phyloP scores from a whole-genome alignment of 2,113 vertebrate genomes.

The Lepus europaeus region DNA sequence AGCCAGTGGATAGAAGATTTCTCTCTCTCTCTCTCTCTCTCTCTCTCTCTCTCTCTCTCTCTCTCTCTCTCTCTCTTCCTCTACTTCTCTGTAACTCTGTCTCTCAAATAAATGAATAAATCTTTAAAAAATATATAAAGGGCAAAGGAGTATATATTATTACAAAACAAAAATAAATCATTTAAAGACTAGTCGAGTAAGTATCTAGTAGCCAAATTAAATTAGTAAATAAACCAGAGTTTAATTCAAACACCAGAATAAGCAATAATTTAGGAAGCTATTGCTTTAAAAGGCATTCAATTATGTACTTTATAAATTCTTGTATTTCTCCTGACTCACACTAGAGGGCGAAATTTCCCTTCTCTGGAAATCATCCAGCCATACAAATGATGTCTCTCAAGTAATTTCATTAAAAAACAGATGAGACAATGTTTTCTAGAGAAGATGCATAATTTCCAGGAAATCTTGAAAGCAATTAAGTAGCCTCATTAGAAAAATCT shows the following conservation, averaged over 20 bases:
- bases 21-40: no score
- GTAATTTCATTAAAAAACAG: neutral
- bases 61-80: no score
- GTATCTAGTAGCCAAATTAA: slow-evolving; percentile 1
- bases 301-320: neutral
- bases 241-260: neutral
- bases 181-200: neutral
- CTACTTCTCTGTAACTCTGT: no score
- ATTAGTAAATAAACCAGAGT: neutral
- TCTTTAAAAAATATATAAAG: no score
- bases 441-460: neutral
- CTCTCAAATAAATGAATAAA: no score
- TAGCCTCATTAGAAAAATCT: neutral
- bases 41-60: no score
- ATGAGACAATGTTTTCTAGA: neutral
- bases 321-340: neutral
- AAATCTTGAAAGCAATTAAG: slow-evolving; percentile 7
- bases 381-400: no score
- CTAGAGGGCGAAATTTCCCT: slow-evolving; percentile 72
- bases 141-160: neutral
- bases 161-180: slow-evolving; percentile 33
- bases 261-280: neutral
- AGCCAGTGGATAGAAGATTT: no score
- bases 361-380: neutral
- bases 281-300: neutral